These are phyloP conservation scores for Notarius quadriscutis DNA, from an alignment of 2,113 vertebrate species.

Conservation along the genomic window DNA sequence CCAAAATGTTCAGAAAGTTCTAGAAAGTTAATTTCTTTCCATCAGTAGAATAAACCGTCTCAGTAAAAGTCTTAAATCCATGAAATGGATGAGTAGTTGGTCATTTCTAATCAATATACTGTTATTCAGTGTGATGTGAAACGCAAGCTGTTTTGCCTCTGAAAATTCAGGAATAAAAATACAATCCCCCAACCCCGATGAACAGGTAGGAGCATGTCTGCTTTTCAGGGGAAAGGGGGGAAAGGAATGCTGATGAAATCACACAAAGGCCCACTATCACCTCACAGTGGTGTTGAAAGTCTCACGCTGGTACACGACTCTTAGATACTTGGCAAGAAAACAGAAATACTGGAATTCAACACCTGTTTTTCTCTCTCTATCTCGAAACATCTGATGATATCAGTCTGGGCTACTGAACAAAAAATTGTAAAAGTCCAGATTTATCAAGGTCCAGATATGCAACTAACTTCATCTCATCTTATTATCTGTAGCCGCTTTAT, in stretches of 20 bases:
- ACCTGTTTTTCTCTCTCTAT: not conserved
- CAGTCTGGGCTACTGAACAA: too few relatives aligned
- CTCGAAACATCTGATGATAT: too few relatives aligned
- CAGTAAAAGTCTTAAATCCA: not conserved
- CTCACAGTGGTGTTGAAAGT: not conserved
- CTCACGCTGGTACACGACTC: not conserved
- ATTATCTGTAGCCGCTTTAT: not conserved
- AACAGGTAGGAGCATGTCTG: slow-evolving; percentile 36
- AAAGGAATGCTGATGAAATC: slow-evolving; percentile 39
- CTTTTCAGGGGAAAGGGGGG: not conserved
- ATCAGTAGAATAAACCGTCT: not conserved
- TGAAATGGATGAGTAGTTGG: not conserved
- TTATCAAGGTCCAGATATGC: not conserved
- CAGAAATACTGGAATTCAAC: not conserved
- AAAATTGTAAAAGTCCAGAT: too few relatives aligned
- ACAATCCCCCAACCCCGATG: not conserved
- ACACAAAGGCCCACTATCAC: slow-evolving; percentile 14
- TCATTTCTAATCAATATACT: not conserved
- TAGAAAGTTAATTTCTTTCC: not conserved
- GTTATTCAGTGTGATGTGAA: not conserved
- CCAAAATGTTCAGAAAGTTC: not conserved
- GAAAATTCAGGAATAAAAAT: slow-evolving; percentile 1
- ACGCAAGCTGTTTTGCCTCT: not conserved
- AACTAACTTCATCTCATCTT: not conserved
- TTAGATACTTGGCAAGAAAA: not conserved